A percentile compares a stretch with the other conserved stretches of the same genome.
These are phyloP conservation scores for Melanotaenia pygmaea DNA, from an alignment of 2,797 vertebrate species.

Conservation along the genomic window DNA sequence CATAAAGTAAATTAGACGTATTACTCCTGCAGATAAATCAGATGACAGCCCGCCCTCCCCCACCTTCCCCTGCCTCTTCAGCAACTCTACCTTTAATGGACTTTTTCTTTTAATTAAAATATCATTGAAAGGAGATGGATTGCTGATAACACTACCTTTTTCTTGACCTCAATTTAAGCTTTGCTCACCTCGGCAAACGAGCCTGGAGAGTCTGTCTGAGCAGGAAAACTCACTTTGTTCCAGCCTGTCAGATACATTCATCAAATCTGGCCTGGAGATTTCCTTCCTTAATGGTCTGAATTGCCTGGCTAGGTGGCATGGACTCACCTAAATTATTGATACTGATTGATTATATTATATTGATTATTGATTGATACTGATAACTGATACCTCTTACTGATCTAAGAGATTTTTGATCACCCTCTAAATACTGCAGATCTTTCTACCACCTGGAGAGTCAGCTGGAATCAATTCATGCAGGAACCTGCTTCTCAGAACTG, in stretches of 20 bases:
- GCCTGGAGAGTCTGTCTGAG: constrained; percentile 56
- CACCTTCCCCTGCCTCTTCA: constrained; percentile 27
- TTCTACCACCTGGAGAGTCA: too few species aligned
- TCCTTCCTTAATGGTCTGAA: constrained; percentile 36
- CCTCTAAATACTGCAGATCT: too few species aligned
- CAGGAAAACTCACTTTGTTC: constrained; percentile 64
- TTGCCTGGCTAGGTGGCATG: background rate
- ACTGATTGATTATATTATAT: too few species aligned
- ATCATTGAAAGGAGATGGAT: constrained; percentile 68
- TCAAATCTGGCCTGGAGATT: constrained; percentile 47
- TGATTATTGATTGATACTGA: too few species aligned
- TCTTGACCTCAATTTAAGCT: constrained; percentile 70
- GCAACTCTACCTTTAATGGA: constrained; percentile 43
- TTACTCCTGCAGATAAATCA: constrained; percentile 46
- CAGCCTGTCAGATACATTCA: constrained; percentile 63
- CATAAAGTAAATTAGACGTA: constrained; percentile 44
- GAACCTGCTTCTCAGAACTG: too few species aligned
- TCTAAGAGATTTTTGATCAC: too few species aligned
- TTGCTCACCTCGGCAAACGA: constrained; percentile 65
- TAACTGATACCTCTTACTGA: too few species aligned
- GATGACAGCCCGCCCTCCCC: constrained; percentile 23
- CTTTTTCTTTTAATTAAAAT: constrained; percentile 70
- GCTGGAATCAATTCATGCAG: too few species aligned
- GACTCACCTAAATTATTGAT: too few species aligned
- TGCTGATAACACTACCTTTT: constrained; percentile 65